Percentiles rank a stretch among this genome's conserved stretches.
phyloP scores from a whole-genome alignment of 2,797 vertebrate genomes.

The Pelobates cultripes region DNA sequence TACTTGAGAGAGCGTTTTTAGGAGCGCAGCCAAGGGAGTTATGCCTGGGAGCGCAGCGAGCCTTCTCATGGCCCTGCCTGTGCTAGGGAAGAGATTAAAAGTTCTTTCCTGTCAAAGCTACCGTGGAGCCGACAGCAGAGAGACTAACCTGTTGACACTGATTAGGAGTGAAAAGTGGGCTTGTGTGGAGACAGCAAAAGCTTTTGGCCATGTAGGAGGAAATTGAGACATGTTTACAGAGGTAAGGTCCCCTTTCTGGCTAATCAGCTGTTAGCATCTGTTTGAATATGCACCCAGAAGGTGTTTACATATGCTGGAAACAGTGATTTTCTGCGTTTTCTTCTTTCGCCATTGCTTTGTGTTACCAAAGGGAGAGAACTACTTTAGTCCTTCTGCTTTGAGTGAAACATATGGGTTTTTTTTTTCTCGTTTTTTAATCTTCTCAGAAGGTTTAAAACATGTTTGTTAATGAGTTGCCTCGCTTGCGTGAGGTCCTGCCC shows the following conservation, averaged over 20 bases:
- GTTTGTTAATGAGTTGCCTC: neutral
- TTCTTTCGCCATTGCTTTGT: neutral
- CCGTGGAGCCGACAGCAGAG: constrained; percentile 58
- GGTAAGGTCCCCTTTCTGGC: constrained; percentile 66
- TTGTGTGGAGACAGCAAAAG: constrained; percentile 67
- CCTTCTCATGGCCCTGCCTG: constrained; percentile 67
- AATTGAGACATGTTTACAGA: constrained; percentile 70
- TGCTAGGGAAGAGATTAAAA: constrained; percentile 69
- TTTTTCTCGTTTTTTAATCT: neutral
- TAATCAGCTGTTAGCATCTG: constrained; percentile 18
- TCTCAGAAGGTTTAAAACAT: neutral
- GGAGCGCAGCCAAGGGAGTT: constrained; percentile 76
- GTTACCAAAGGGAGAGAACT: neutral
- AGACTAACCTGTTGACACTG: constrained; percentile 64
- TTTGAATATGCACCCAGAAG: constrained; percentile 6
- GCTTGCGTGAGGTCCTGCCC: constrained; percentile 2
- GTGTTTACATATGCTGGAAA: neutral
- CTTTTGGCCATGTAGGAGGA: constrained; percentile 70
- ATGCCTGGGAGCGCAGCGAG: constrained; percentile 67
- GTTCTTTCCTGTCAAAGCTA: constrained; percentile 68
- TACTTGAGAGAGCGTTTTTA: constrained; percentile 74
- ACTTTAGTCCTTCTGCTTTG: neutral
- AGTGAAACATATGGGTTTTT: constrained; percentile 10
- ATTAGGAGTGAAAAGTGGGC: constrained; percentile 68
- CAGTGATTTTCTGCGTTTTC: neutral